Evolutionary conservation across 2,797 vertebrate species (phyloP).

Genomic region (Xyrichtys novacula): DNA sequence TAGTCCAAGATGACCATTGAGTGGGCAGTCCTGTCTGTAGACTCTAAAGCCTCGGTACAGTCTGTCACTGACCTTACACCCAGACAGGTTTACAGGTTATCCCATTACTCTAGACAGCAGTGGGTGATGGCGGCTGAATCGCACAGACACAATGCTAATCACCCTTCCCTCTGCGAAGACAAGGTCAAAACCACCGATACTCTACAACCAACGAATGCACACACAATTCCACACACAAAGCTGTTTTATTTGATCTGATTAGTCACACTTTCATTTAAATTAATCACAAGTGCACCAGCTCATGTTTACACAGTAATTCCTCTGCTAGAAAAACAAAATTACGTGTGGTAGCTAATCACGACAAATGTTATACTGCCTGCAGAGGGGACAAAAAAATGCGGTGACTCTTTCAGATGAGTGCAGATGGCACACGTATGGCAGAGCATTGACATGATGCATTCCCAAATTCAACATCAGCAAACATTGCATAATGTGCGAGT

Average conservation of each 20-base stretch:
- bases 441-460: slow-evolving; percentile 44
- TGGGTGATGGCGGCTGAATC: slow-evolving; percentile 1
- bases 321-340: slow-evolving; percentile 13
- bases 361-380: slow-evolving; percentile 31
- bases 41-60: neutral
- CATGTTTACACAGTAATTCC: slow-evolving; percentile 11
- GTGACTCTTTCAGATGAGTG: slow-evolving; percentile 13
- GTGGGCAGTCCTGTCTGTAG: slow-evolving; percentile 11
- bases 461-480: slow-evolving; percentile 41
- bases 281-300: slow-evolving; percentile 34
- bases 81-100: slow-evolving; percentile 67
- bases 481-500: slow-evolving; percentile 40
- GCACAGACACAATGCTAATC: slow-evolving; percentile 32
- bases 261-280: slow-evolving; percentile 35
- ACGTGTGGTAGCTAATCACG: slow-evolving; percentile 23
- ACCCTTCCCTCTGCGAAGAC: slow-evolving; percentile 7
- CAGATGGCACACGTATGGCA: slow-evolving; percentile 39
- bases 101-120: slow-evolving; percentile 58
- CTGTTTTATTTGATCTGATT: slow-evolving; percentile 63
- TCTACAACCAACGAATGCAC: slow-evolving; percentile 20
- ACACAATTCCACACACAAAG: slow-evolving; percentile 18
- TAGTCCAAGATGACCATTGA: neutral
- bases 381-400: slow-evolving; percentile 13
- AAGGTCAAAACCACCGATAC: slow-evolving; percentile 14
- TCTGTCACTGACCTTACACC: slow-evolving; percentile 39